Base-by-base conservation (phyloP, 2,888 invertebrate species). In the Coenonympha glycerion region DNA sequence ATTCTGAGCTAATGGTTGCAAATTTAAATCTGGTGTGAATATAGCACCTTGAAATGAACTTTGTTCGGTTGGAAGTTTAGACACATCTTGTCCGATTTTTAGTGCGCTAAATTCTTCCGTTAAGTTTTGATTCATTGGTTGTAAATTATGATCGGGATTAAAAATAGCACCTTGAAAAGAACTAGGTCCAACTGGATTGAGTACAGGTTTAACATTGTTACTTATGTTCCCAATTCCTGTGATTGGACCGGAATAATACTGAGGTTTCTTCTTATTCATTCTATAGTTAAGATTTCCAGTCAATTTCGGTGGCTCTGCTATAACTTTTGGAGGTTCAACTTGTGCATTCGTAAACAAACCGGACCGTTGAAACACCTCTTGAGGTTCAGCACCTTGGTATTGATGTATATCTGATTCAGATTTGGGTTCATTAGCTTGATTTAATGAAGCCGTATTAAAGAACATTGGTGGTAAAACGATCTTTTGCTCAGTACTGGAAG, bases 211-310 rank as follows among this genome's bases (percentile, higher is more conserved):
- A 0, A 78, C 58, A 60, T 77, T 79, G 57, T 81, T 85, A 52
- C 79, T 83, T 28, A 84, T 79, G 59, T 69, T 65, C 31, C 83
- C 84, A 16, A 84, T 59, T 2, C 84, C 84, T 64, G 79, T 83
- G 13, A 88, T 86, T 3, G 88, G 87, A 2, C 88, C 88, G 0
- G 87, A 75, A 57, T 88, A 88, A 61, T 87, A 88, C 49, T 87
- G 85, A 0, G 84, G 86, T 44, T 73, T 68, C 60, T 82, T 87
- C 49, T 85, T 86, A 1, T 68, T 71, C 78, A 87, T 74, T 55
- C 87, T 77, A 49, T 71, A 86, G 56, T 73, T 86, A 0, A 68
- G 46, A 31, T 59, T 67, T n/a, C 71, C 74, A 2, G 65, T 55
- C 3, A 73, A 49, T 65, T 82, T 86, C 2, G 87, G 86, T 6